These are phyloP conservation scores for Congeria kusceri DNA, from an alignment of 2,888 invertebrate species.

Conservation along the genomic window DNA sequence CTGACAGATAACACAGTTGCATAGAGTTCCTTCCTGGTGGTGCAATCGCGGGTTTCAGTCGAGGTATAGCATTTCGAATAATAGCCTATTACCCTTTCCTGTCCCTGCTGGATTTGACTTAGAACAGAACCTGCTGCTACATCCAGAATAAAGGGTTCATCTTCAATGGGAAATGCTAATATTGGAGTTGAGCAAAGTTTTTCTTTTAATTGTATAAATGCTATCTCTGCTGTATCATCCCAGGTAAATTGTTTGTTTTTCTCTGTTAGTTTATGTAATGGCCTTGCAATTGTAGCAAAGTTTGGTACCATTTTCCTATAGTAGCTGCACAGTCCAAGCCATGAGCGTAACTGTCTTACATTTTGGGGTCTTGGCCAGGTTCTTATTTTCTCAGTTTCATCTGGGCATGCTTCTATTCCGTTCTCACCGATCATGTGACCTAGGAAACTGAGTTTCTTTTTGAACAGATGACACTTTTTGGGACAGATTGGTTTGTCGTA, in stretches of 20 bases:
- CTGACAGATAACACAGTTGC: conserved; percentile 42
- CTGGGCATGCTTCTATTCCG: conserved; percentile 16
- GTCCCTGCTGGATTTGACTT: conserved; percentile 34
- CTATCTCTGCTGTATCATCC: conserved; percentile 34
- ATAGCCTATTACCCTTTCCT: conserved; percentile 39
- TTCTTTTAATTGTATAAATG: conserved; percentile 41
- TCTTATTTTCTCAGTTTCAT: background rate
- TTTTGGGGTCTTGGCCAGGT: conserved; percentile 19
- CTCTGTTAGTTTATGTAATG: conserved; percentile 50
- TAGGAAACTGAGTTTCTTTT: conserved; percentile 11
- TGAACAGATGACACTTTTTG: conserved; percentile 18
- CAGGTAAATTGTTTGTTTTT: conserved; percentile 38
- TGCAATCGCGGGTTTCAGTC: conserved; percentile 43
- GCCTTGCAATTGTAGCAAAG: conserved; percentile 60
- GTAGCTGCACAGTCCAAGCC: conserved; percentile 13
- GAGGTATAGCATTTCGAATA: conserved; percentile 34
- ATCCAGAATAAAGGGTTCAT: conserved; percentile 19
- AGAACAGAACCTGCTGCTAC: conserved; percentile 21
- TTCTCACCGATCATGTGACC: conserved; percentile 27
- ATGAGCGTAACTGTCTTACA: conserved; percentile 7
- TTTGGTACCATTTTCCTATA: conserved; percentile 40
- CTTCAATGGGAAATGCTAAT: conserved; percentile 33
- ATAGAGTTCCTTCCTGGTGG: conserved; percentile 35
- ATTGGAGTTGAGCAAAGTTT: conserved; percentile 29
- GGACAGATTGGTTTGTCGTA: conserved; percentile 22